A percentile compares a stretch with the other conserved stretches of the same genome.
These are phyloP conservation scores for Polydrusus pterygomalis DNA, from an alignment of 2,888 invertebrate species.

Conservation along the genomic window DNA sequence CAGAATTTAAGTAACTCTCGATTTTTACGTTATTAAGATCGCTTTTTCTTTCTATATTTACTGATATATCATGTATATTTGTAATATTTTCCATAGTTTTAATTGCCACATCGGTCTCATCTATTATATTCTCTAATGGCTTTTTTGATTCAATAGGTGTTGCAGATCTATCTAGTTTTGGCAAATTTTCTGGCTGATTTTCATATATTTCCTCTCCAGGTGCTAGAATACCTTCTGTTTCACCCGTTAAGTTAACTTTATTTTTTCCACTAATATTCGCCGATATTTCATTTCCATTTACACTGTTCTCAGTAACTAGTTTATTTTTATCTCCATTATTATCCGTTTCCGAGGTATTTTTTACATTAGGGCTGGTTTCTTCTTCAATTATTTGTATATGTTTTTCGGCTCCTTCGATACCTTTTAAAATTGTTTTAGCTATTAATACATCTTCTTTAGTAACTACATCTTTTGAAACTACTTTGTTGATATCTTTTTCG, in stretches of 20 bases:
- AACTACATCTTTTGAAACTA: background rate
- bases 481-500: background rate
- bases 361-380: background rate
- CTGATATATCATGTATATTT: background rate
- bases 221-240: background rate
- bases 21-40: background rate
- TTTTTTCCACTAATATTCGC: background rate
- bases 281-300: background rate
- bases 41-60: background rate
- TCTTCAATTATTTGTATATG: constrained; percentile 34
- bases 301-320: background rate
- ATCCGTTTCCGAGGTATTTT: background rate
- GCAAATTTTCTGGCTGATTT: background rate
- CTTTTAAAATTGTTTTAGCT: constrained; percentile 40
- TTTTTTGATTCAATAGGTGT: background rate
- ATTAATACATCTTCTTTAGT: constrained; percentile 34
- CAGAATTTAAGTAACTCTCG: too few species aligned
- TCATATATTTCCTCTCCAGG: background rate
- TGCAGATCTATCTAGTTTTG: background rate
- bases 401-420: constrained; percentile 35
- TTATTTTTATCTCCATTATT: background rate
- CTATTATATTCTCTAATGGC: background rate
- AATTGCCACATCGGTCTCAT: background rate
- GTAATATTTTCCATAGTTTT: background rate
- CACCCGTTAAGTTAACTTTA: background rate